Conservation (phyloP, 1,140 invertebrate species). For the Philopotamus ludificatus region DNA sequence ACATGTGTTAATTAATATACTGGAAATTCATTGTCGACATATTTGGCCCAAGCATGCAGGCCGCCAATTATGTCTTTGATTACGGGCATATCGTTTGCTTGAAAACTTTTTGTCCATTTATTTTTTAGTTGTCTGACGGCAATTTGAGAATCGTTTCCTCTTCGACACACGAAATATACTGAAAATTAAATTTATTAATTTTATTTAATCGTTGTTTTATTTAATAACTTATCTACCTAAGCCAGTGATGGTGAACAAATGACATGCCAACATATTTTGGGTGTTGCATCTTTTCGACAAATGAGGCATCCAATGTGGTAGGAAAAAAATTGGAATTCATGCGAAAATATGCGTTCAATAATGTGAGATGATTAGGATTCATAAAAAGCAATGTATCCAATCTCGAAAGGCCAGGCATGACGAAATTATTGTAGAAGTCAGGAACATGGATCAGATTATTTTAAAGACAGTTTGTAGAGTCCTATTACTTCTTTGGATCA, state of each 20-base stretch:
- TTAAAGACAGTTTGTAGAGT: no score
- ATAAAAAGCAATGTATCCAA: no score
- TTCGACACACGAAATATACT: slow-evolving; percentile 37
- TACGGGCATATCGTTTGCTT: background rate
- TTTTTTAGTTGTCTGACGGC: slow-evolving; percentile 22
- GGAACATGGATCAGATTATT: no score
- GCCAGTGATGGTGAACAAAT: background rate
- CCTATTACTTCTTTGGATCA: no score
- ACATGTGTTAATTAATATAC: slow-evolving; percentile 28
- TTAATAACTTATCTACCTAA: slow-evolving; percentile 4
- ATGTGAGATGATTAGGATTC: no score
- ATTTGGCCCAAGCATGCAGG: slow-evolving; percentile 35
- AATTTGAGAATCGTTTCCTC: slow-evolving; percentile 38
- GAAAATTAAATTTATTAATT: slow-evolving; percentile 22
- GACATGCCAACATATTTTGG: slow-evolving; percentile 8
- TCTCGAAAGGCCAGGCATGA: no score
- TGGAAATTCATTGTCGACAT: slow-evolving; percentile 33
- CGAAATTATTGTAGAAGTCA: no score
- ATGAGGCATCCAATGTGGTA: no score
- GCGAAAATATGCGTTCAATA: no score
- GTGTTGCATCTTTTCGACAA: no score
- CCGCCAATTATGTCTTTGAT: slow-evolving; percentile 31
- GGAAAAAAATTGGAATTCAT: no score
- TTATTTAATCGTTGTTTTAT: no score
- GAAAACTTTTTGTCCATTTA: background rate